Conservation (phyloP, 1,140 invertebrate genomes). For the Dufourea novaeangliae region DNA sequence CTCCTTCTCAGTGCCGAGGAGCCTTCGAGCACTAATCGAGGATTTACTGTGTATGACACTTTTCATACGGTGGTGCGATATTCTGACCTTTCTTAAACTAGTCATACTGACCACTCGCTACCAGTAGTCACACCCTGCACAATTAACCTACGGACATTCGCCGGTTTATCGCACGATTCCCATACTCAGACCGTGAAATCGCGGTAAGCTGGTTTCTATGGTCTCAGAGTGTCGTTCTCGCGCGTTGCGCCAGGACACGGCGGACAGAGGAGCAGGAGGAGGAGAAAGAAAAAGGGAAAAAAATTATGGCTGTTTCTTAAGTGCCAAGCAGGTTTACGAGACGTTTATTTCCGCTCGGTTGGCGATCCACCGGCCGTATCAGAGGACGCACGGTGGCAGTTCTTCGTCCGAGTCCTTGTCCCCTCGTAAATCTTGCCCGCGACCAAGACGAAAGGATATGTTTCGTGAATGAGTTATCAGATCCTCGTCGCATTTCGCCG, state of each 20-base stretch:
- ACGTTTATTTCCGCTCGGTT: slow-evolving; percentile 70
- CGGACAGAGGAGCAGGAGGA: not conserved
- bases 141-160: no score
- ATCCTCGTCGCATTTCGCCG: slow-evolving; percentile 25
- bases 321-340: slow-evolving; percentile 65
- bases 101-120: no score
- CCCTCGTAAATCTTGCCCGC: slow-evolving; percentile 61
- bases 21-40: no score
- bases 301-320: slow-evolving; percentile 16
- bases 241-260: not conserved
- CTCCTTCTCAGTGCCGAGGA: no score
- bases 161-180: slow-evolving; percentile 17
- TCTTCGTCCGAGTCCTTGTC: slow-evolving; percentile 49
- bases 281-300: slow-evolving; percentile 4
- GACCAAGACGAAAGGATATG: slow-evolving; percentile 52
- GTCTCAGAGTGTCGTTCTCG: slow-evolving; percentile 29
- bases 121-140: no score
- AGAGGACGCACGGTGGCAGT: slow-evolving; percentile 54
- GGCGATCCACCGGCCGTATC: slow-evolving; percentile 61
- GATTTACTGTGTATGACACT: no score
- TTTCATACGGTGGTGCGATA: no score
- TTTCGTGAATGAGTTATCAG: slow-evolving; percentile 55
- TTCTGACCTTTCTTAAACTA: no score
- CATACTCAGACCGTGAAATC: slow-evolving; percentile 11
- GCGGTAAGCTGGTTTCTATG: slow-evolving; percentile 47